Base-by-base conservation (phyloP, 2,797 vertebrate species). In the Balearica regulorum region DNA sequence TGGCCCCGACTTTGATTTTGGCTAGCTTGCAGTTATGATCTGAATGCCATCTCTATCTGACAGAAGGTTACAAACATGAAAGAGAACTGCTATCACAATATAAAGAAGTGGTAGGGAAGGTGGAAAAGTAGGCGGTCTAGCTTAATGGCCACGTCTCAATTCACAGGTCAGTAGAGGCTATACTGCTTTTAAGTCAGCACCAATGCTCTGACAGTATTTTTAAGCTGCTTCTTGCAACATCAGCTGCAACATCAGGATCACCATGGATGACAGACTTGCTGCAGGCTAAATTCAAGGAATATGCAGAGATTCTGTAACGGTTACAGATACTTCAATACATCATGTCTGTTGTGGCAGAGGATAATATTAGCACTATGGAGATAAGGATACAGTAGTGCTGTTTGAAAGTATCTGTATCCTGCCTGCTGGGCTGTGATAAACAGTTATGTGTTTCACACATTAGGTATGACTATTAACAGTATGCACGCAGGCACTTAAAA, bases 341-440 rank as follows among this genome's bases (percentile, higher is more conserved):
- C 87, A 14, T 43, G 65, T 81, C 89, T 97, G 69, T 46, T 93
- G 81, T 97, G 94, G 91, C 87, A 96, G 79, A 57, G 91, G 78
- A 95, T 91, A 85, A 91, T 92, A 96, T 87, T 87, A 83, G 53
- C 75, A 58, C 83, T 68, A 24, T 5, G 41, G 78, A 95, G 95
- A 96, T 95, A 95, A 93, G 60, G 75, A 54, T 65, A 60, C 60
- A 77, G 83, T 48, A 70, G 55, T 43, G 80, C 35, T 80, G 80
- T 77, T 89, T 24, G 83, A 60, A 90, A 94, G 61, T 90, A 77
- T 57, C 83, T 83, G 83, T 28, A 20, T 11, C 48, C 83, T 90
- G 81, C 81, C 93, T 95, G 93, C 86, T 85, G 90, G 90, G 78
- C 78, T 94, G 60, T 75, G 96, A 96, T 95, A 94, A 96, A 92